Conservation (phyloP, 2,113 vertebrate genomes). For the Dipodomys stephensi region DNA sequence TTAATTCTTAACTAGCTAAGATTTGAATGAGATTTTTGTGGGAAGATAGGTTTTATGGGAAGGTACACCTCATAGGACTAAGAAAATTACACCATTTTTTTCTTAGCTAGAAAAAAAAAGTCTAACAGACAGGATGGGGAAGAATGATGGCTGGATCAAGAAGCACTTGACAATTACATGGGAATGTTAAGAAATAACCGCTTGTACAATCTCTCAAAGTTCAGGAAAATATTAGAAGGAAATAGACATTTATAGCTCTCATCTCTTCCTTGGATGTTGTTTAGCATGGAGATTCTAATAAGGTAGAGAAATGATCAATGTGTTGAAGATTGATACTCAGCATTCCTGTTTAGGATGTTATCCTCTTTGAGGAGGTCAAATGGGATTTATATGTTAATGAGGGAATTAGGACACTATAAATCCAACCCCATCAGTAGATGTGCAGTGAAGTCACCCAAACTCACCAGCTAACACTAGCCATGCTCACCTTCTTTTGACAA, state of each 20-base stretch:
- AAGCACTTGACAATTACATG: too few relatives aligned
- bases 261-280: slow-evolving; percentile 11
- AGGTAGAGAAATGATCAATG: not conserved
- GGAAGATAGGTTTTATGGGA: not conserved
- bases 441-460: not conserved
- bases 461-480: not conserved
- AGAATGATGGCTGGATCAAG: too few relatives aligned
- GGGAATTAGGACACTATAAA: not conserved
- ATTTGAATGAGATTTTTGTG: not conserved
- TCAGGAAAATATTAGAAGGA: too few relatives aligned
- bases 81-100: not conserved
- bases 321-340: not conserved
- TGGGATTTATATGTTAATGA: not conserved
- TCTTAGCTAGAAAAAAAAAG: slow-evolving; percentile 35
- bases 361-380: not conserved
- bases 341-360: not conserved
- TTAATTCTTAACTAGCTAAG: slow-evolving; percentile 40
- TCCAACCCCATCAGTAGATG: not conserved
- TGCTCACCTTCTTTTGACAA: not conserved
- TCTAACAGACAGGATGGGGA: too few relatives aligned
- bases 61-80: not conserved
- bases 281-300: not conserved
- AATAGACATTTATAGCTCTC: not conserved
- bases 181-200: too few relatives aligned
- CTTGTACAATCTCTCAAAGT: too few relatives aligned